A percentile compares a stretch with the other conserved stretches of the same genome.
phyloP scores from a whole-genome alignment of 2,113 vertebrate genomes.

The Pluvianellus socialis region DNA sequence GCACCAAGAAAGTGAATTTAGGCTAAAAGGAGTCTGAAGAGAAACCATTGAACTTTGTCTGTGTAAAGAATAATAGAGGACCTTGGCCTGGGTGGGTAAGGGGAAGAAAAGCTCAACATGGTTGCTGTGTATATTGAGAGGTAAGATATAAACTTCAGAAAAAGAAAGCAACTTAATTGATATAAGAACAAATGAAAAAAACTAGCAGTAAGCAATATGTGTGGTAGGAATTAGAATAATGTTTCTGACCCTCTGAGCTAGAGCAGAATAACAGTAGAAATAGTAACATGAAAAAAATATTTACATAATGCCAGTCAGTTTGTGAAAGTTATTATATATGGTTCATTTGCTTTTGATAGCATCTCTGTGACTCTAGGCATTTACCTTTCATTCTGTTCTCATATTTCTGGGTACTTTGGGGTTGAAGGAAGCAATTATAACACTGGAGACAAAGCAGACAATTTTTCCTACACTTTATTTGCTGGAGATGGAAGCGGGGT shows the following conservation, averaged over 20 bases:
- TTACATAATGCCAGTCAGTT: not conserved
- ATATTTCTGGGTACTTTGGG: not conserved
- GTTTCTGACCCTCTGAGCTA: not conserved
- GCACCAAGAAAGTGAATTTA: not conserved
- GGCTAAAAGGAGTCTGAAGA: not conserved
- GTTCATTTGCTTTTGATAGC: not conserved
- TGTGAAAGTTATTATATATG: not conserved
- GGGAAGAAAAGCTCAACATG: not conserved
- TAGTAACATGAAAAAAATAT: not conserved
- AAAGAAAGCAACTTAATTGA: not conserved
- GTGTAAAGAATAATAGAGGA: not conserved
- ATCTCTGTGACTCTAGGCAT: not conserved
- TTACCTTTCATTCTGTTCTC: not conserved
- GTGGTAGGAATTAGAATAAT: not conserved
- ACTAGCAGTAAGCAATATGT: not conserved
- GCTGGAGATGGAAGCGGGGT: not conserved
- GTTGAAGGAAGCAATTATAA: not conserved
- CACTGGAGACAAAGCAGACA: not conserved
- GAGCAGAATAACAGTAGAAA: not conserved
- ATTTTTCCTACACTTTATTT: not conserved
- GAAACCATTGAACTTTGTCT: not conserved
- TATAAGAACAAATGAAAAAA: not conserved
- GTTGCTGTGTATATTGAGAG: rapidly evolving
- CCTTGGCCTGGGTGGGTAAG: not conserved
- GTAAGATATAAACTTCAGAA: not conserved